Evolutionary conservation across 2,113 vertebrate genomes (phyloP), one percentile per base, ranked within the genome.

Genomic region (Eublepharis macularius): DNA sequence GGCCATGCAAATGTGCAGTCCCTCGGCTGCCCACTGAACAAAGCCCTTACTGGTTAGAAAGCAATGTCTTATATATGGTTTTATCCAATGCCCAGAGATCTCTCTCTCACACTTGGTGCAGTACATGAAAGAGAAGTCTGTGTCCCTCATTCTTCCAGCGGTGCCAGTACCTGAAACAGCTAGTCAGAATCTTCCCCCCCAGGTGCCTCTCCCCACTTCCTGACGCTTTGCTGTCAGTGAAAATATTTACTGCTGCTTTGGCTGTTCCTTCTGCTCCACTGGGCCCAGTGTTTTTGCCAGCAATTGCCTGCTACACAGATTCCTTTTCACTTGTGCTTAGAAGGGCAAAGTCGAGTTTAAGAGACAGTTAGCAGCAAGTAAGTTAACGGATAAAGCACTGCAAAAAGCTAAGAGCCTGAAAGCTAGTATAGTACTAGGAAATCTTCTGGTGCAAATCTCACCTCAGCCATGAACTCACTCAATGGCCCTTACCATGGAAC

Each of bases 211-310:
- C 82, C 0, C 6, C 12, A 45, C 81, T 91, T 92, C 82, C 80
- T 84, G 81, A 74, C 68, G 66, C 81, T 90, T 76, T 21, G 45
- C 68, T 86, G 80, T 80, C 89, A 89, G 90, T 41, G 81, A 83
- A 91, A 90, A 34, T 8, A 43, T 39, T 68, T n/a, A 70, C 17
- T 0, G 1, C 10, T 73, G 24, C 32, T 88, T 86, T 78, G 81
- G 79, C 57, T 90, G 81, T n/a, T 85, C 12, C 51, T 84, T 78
- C 83, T 45, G 49, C n/a, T 84, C 77, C 39, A 2, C 9, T 79
- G 1, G 0, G 24, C 43, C 90, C 21, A 76, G 66, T 85, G 83
- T 87, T 86, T 45, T 83, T 76, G 87, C n/a, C 74, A 39, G 4
- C 0, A 32, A 13, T 83, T 83, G 19, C 69, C 76, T 82, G 49